Conservation (phyloP, 2,113 vertebrate genomes). For the Malurus elegans region DNA sequence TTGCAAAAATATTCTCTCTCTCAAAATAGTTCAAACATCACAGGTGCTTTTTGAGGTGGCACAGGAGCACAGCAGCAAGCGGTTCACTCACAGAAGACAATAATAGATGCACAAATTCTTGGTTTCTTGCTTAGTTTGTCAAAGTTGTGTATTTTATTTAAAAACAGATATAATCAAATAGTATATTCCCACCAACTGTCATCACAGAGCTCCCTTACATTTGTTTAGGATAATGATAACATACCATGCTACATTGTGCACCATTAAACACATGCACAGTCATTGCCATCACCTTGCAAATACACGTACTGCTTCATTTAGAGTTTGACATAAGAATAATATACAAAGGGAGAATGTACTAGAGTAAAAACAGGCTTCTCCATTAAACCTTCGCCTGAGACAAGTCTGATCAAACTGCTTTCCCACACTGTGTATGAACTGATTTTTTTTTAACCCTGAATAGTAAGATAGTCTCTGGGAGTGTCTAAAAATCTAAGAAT, state of each 20-base stretch:
- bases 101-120: background rate
- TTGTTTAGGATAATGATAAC: background rate
- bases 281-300: background rate
- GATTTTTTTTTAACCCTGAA: background rate
- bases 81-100: background rate
- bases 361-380: background rate
- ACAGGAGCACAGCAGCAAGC: background rate
- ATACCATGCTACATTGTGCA: background rate
- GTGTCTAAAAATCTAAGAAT: background rate
- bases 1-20: background rate
- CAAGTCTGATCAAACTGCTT: background rate
- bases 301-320: background rate
- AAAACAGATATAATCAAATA: background rate
- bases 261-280: background rate
- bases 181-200: background rate
- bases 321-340: background rate
- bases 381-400: background rate
- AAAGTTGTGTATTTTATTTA: background rate
- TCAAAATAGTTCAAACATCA: background rate
- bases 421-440: background rate
- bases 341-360: background rate
- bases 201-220: background rate
- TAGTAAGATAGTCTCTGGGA: background rate
- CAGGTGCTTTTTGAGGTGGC: background rate
- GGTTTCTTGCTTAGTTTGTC: background rate